Conservation (phyloP, 2,888 invertebrate species). For the Mayetiola destructor region DNA sequence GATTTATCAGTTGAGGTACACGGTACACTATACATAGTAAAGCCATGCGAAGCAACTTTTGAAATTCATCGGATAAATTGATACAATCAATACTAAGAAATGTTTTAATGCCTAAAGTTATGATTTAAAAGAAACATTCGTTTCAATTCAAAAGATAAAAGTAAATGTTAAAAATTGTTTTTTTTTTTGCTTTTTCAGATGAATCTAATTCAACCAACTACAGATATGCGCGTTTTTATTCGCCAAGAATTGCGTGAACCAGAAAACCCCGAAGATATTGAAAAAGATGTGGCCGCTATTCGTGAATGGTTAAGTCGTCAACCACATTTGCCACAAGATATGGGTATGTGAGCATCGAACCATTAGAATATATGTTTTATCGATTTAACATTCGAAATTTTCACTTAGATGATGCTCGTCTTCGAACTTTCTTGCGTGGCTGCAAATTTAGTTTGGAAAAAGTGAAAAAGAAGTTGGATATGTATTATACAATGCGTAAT, state of each 20-base stretch:
- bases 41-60: too few species aligned
- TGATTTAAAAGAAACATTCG: neutral
- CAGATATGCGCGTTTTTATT: constrained; percentile 52
- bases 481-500: constrained; percentile 75
- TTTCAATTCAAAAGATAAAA: neutral
- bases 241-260: constrained; percentile 53
- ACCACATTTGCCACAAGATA: constrained; percentile 48
- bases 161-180: neutral
- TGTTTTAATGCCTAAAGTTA: too few species aligned
- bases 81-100: too few species aligned
- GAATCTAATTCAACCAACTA: constrained; percentile 45
- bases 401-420: constrained; percentile 52
- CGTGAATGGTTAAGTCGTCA: constrained; percentile 55
- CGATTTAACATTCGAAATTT: neutral
- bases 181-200: neutral
- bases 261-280: constrained; percentile 39
- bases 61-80: too few species aligned
- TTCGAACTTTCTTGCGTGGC: constrained; percentile 69
- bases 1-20: too few species aligned
- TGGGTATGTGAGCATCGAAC: constrained; percentile 38
- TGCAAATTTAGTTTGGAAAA: constrained; percentile 78
- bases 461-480: constrained; percentile 70
- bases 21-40: too few species aligned
- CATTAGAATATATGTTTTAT: neutral
- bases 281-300: constrained; percentile 46